Evolutionary conservation across 2,797 vertebrate genomes (phyloP).

Genomic region (Anabas testudineus): DNA sequence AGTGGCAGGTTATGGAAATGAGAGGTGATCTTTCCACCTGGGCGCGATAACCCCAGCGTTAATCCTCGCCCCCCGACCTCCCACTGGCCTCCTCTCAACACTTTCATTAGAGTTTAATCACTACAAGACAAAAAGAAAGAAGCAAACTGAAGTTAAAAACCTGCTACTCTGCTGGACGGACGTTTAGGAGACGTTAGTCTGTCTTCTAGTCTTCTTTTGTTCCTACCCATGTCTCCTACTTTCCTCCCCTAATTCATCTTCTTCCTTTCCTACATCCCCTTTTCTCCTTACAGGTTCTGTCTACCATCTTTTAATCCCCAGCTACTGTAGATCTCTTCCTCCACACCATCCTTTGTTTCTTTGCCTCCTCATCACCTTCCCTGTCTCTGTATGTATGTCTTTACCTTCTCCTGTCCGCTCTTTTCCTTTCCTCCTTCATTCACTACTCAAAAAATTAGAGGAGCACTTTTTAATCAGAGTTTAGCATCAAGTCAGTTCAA

Average conservation of each 20-base stretch:
- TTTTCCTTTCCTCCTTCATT: too few relatives aligned
- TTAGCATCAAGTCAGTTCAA: too few relatives aligned
- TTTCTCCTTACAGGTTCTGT: neutral
- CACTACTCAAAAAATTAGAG: too few relatives aligned
- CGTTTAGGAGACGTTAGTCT: too few relatives aligned
- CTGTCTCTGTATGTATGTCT: neutral
- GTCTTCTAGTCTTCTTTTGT: neutral
- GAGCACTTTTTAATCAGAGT: too few relatives aligned
- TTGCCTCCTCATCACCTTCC: neutral
- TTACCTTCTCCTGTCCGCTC: too few relatives aligned
- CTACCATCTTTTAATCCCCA: too few relatives aligned
- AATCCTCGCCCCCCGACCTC: conserved; percentile 64
- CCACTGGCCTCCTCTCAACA: conserved; percentile 61
- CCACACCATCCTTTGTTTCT: neutral
- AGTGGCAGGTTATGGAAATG: conserved; percentile 74
- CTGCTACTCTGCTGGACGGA: neutral
- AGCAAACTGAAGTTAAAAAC: neutral
- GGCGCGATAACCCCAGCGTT: conserved; percentile 65
- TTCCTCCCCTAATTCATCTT: too few relatives aligned
- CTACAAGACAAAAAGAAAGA: conserved; percentile 1
- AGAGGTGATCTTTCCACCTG: conserved; percentile 67
- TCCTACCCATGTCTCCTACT: neutral
- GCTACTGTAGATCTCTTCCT: neutral
- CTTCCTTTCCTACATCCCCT: neutral
- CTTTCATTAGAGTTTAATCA: conserved; percentile 78